These are phyloP conservation scores for Argyresthia albistria DNA, from an alignment of 2,888 invertebrate species.

Conservation along the genomic window DNA sequence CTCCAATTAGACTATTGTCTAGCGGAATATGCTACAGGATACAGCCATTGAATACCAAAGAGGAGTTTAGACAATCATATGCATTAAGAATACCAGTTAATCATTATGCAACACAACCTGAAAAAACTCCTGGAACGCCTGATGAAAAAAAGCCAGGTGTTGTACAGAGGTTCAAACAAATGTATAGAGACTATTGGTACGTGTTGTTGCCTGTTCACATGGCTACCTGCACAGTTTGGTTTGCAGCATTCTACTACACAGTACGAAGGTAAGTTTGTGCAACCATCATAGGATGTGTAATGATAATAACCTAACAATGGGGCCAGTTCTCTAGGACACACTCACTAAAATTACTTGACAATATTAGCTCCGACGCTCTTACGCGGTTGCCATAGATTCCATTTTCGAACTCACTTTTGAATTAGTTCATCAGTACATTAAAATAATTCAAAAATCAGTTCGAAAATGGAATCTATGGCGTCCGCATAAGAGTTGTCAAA, in stretches of 20 bases:
- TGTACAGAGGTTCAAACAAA: slow-evolving; percentile 87
- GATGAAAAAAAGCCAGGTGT: slow-evolving; percentile 70
- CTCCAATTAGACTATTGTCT: slow-evolving; percentile 31
- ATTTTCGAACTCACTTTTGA: too few relatives aligned
- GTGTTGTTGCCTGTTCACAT: slow-evolving; percentile 94
- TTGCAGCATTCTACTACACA: slow-evolving; percentile 88
- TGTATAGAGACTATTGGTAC: slow-evolving; percentile 98
- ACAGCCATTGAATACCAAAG: slow-evolving; percentile 16
- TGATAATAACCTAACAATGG: too few relatives aligned
- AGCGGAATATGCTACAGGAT: slow-evolving; percentile 33
- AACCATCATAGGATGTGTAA: slow-evolving; percentile 6
- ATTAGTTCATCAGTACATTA: too few relatives aligned
- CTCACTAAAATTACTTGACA: too few relatives aligned
- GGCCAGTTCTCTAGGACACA: too few relatives aligned
- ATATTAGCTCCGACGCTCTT: too few relatives aligned
- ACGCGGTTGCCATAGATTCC: too few relatives aligned
- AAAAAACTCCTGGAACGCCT: slow-evolving; percentile 14
- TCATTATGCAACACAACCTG: slow-evolving; percentile 24
- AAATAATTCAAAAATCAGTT: too few relatives aligned
- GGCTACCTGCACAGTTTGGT: slow-evolving; percentile 90
- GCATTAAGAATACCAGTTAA: background rate
- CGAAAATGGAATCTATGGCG: too few relatives aligned
- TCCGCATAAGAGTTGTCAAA: too few relatives aligned
- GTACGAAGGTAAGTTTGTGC: slow-evolving; percentile 80
- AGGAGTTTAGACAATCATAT: slow-evolving; percentile 19